Conservation (phyloP, 2,113 vertebrate genomes). For the Myocastor coypus region DNA sequence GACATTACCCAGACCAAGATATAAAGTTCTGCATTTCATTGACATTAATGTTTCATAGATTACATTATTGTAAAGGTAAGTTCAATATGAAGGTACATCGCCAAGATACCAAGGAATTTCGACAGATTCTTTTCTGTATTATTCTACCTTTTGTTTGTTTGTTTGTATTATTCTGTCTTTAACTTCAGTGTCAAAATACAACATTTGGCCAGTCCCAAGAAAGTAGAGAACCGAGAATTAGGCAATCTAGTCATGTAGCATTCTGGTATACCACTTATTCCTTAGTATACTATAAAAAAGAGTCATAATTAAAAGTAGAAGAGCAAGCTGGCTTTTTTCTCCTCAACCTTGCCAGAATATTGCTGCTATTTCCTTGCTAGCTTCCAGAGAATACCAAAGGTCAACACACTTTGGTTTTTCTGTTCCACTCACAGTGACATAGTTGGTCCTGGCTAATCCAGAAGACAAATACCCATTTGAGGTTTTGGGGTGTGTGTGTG, state of each 20-base stretch:
- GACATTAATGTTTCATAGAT: slow-evolving; percentile 24
- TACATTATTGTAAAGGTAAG: background rate
- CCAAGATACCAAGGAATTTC: slow-evolving; percentile 1
- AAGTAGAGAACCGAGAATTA: background rate
- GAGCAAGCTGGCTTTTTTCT: slow-evolving; percentile 39
- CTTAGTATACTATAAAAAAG: background rate
- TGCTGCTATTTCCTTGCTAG: slow-evolving; percentile 60
- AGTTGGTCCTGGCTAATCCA: background rate
- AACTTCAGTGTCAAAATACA: background rate
- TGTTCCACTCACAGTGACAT: background rate
- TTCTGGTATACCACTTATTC: no score
- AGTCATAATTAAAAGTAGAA: slow-evolving; percentile 37
- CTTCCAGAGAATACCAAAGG: slow-evolving; percentile 52
- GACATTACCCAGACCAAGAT: background rate
- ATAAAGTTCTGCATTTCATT: background rate
- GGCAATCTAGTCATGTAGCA: background rate
- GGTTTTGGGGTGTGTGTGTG: background rate
- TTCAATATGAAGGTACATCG: background rate
- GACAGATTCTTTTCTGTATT: background rate
- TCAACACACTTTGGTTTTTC: slow-evolving; percentile 22
- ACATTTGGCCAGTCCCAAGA: background rate
- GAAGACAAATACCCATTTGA: slow-evolving; percentile 44
- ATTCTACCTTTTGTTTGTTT: background rate
- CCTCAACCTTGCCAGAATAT: slow-evolving; percentile 3
- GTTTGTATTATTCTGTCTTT: background rate